Conservation (phyloP, 2,113 vertebrate species). For the Psettodes erumei region DNA sequence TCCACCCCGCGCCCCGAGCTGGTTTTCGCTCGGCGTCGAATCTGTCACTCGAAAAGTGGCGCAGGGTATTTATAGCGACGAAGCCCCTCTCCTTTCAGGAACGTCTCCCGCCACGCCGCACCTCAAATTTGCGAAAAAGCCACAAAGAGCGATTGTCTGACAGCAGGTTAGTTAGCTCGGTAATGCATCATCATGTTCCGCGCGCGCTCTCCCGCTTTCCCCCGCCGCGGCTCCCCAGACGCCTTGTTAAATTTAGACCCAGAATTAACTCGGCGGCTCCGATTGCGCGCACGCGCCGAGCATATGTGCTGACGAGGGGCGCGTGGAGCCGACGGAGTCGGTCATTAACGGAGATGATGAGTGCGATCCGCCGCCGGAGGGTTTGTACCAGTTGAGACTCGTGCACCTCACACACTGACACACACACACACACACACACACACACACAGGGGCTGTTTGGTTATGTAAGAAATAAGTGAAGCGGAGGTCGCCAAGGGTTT, state of each 20-base stretch:
- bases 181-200: constrained; percentile 71
- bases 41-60: no score
- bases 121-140: constrained; percentile 6
- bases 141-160: constrained; percentile 29
- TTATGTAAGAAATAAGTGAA: constrained; percentile 67
- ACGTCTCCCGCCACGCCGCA: fast-evolving
- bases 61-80: no score
- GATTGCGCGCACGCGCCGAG: constrained; percentile 42
- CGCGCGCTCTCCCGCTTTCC: constrained; percentile 60
- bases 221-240: constrained; percentile 64
- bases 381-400: constrained; percentile 48
- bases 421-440: constrained; percentile 24
- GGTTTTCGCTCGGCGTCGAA: no score
- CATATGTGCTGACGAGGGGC: constrained; percentile 15
- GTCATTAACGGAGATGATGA: constrained; percentile 37
- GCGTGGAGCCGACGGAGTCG: background rate
- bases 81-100: no score
- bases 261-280: constrained; percentile 62
- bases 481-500: constrained; percentile 54
- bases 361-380: constrained; percentile 38
- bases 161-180: constrained; percentile 60
- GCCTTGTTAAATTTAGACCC: constrained; percentile 76
- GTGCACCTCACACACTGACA: background rate
- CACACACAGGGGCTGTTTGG: constrained; percentile 41
- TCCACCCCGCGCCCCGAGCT: no score